These are phyloP conservation scores for Sminthopsis crassicaudata DNA, from an alignment of 2,113 vertebrate genomes.

Conservation along the genomic window DNA sequence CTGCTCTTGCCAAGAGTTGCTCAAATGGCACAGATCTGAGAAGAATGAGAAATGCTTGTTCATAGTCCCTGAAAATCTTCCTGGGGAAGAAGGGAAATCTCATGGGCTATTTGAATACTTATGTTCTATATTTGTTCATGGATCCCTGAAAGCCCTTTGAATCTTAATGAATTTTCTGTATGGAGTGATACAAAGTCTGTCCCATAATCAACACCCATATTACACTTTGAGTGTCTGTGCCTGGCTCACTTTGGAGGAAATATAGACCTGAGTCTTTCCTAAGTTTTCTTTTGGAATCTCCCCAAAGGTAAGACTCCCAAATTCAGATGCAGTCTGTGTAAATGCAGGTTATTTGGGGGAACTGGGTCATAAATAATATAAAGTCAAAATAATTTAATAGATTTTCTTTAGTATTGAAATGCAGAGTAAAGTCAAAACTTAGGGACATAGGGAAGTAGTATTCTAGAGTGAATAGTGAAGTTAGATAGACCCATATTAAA, in stretches of 20 bases:
- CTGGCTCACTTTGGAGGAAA: neutral
- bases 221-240: neutral
- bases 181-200: neutral
- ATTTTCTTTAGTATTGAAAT: neutral
- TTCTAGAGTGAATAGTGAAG: neutral
- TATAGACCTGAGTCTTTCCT: neutral
- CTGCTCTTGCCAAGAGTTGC: neutral
- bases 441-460: neutral
- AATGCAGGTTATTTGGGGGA: neutral
- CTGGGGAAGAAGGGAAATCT: neutral
- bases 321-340: neutral
- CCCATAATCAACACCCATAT: neutral
- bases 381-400: neutral
- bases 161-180: neutral
- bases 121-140: neutral
- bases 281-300: neutral
- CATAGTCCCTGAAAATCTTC: neutral
- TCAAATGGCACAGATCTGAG: neutral
- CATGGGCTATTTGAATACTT: neutral
- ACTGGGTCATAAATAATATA: neutral
- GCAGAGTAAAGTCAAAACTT: neutral
- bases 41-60: neutral
- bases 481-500: neutral
- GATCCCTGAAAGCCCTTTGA: neutral
- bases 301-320: neutral